Conservation (phyloP, 2,797 vertebrate genomes). For the Meriones psammophilus region DNA sequence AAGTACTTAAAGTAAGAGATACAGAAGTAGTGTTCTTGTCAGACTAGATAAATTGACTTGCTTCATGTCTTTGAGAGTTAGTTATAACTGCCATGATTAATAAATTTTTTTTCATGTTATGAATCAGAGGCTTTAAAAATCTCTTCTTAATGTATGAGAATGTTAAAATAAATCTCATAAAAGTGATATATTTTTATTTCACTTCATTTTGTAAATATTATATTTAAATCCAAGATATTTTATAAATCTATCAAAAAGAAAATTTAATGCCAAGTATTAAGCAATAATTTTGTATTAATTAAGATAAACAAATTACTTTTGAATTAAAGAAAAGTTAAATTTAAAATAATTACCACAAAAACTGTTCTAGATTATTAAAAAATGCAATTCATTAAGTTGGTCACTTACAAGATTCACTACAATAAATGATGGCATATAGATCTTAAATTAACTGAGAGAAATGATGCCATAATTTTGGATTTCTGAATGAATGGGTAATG, state of each 20-base stretch:
- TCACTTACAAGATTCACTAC: neutral
- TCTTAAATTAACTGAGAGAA: neutral
- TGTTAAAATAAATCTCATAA: conserved; percentile 1
- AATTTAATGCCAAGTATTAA: neutral
- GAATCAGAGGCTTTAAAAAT: neutral
- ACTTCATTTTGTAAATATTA: conserved; percentile 65
- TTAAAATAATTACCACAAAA: conserved; percentile 21
- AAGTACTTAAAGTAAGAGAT: conserved; percentile 66
- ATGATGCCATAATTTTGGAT: neutral
- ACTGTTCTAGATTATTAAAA: conserved; percentile 22
- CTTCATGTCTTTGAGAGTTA: conserved; percentile 48
- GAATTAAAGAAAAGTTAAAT: conserved; percentile 7
- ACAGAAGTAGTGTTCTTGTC: conserved; percentile 27
- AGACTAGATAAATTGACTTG: conserved; percentile 45
- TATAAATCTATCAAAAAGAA: neutral
- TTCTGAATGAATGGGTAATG: neutral
- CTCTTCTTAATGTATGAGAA: conserved; percentile 61
- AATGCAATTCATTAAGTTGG: neutral
- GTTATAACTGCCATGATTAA: conserved; percentile 45
- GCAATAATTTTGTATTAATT: neutral
- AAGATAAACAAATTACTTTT: neutral
- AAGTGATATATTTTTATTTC: conserved; percentile 43
- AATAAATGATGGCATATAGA: neutral
- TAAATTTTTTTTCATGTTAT: conserved; percentile 65
- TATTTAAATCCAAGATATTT: conserved; percentile 51